A percentile compares a stretch with the other conserved stretches of the same genome.
Conservation (phyloP, 2,113 vertebrate species). For the Girardinichthys multiradiatus region DNA sequence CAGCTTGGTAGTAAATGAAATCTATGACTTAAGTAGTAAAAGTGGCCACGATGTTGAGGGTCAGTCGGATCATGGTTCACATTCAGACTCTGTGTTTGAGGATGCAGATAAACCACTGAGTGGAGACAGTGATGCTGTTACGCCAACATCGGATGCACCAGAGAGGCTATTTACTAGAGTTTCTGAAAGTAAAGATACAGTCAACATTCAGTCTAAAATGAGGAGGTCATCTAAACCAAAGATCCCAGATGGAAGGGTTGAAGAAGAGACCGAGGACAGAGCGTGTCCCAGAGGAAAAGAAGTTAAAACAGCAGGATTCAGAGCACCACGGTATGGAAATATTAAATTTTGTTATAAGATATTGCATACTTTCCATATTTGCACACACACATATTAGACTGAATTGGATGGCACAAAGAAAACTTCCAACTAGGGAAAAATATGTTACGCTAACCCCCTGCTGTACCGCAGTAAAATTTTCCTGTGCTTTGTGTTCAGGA, state of each 20-base stretch:
- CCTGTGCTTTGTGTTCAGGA: conserved; percentile 68
- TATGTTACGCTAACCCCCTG: neutral
- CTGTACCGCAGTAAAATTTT: conserved; percentile 15
- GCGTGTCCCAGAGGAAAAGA: conserved; percentile 76
- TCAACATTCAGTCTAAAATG: conserved; percentile 20
- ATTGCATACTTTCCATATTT: neutral
- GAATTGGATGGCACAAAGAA: too few species aligned
- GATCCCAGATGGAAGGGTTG: conserved; percentile 35
- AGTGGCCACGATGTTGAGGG: conserved; percentile 48
- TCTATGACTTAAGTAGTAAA: conserved; percentile 42
- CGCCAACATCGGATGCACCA: conserved; percentile 53
- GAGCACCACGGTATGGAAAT: conserved; percentile 76
- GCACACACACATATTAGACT: neutral
- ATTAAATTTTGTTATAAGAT: neutral
- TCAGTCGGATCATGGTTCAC: conserved; percentile 71
- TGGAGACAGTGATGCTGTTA: conserved; percentile 57
- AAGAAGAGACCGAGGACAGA: conserved; percentile 64
- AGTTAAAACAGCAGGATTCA: conserved; percentile 77
- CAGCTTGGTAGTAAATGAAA: conserved; percentile 33
- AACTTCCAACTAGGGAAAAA: neutral
- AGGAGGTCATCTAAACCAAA: conserved; percentile 23
- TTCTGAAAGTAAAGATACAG: conserved; percentile 32
- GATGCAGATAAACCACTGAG: conserved; percentile 69
- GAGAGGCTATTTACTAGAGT: conserved; percentile 31
- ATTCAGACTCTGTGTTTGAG: conserved; percentile 77